Percentiles rank a stretch among this genome's conserved stretches.
These are phyloP conservation scores for Grantiella picta DNA, from an alignment of 2,113 vertebrate species.

Conservation along the genomic window DNA sequence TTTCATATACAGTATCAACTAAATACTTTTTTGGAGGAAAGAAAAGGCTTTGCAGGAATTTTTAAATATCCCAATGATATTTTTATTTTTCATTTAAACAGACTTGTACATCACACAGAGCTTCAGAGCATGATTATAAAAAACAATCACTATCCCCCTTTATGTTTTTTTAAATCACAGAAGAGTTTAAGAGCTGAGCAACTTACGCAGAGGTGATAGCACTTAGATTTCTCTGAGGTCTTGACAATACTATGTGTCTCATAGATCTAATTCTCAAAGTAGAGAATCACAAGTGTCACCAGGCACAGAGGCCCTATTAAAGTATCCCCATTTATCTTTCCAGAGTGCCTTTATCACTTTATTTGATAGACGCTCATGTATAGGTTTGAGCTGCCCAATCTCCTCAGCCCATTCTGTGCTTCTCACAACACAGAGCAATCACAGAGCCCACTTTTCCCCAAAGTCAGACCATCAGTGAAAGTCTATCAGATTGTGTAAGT, in stretches of 20 bases:
- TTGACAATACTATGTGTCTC: background rate
- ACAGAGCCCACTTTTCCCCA: background rate
- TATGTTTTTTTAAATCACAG: background rate
- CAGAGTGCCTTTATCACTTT: background rate
- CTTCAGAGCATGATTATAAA: constrained; percentile 23
- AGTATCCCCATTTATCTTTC: background rate
- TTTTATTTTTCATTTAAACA: constrained; percentile 50
- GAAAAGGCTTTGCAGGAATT: background rate
- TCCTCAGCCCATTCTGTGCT: background rate
- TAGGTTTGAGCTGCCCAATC: background rate
- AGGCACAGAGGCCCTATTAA: background rate
- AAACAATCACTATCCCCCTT: background rate
- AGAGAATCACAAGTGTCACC: background rate
- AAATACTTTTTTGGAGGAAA: background rate
- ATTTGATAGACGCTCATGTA: background rate
- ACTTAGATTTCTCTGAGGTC: constrained; percentile 5
- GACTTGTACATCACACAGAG: constrained; percentile 24
- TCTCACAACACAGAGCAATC: background rate
- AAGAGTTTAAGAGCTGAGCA: constrained; percentile 22
- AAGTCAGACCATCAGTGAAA: background rate
- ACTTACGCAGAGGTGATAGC: background rate
- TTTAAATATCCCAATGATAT: constrained; percentile 13
- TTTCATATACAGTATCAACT: background rate
- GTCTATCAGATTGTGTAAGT: background rate
- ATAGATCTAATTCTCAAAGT: background rate